phyloP scores from a whole-genome alignment of 2,797 vertebrate genomes.

The Dryobates pubescens region DNA sequence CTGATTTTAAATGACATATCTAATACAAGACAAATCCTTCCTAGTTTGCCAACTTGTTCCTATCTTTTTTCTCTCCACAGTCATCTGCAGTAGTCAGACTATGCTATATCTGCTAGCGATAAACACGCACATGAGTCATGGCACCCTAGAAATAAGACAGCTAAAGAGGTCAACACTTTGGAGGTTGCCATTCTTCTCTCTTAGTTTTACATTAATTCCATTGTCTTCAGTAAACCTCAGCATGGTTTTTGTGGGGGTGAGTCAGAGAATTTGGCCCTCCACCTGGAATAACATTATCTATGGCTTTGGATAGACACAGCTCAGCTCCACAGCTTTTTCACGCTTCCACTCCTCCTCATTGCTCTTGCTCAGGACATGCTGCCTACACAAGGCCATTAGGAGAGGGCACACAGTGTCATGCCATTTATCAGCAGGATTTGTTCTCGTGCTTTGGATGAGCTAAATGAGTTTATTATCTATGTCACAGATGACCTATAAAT shows the following conservation, averaged over 20 bases:
- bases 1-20: neutral
- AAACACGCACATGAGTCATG: neutral
- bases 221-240: neutral
- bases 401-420: neutral
- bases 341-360: neutral
- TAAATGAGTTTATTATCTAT: neutral
- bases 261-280: constrained; percentile 35
- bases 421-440: neutral
- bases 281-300: neutral
- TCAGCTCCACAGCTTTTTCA: neutral
- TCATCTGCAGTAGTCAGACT: neutral
- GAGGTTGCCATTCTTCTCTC: neutral
- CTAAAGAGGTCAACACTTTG: neutral
- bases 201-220: neutral
- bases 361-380: neutral
- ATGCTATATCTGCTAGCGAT: neutral
- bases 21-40: neutral
- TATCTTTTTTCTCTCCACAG: neutral
- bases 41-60: neutral
- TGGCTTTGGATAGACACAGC: neutral
- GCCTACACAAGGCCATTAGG: neutral
- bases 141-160: neutral
- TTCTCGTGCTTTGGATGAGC: neutral
- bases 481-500: neutral
- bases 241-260: neutral